Evolutionary conservation across 2,113 vertebrate species (phyloP), one percentile per base, ranked within the genome.

Genomic region (Diphyllodes magnificus): DNA sequence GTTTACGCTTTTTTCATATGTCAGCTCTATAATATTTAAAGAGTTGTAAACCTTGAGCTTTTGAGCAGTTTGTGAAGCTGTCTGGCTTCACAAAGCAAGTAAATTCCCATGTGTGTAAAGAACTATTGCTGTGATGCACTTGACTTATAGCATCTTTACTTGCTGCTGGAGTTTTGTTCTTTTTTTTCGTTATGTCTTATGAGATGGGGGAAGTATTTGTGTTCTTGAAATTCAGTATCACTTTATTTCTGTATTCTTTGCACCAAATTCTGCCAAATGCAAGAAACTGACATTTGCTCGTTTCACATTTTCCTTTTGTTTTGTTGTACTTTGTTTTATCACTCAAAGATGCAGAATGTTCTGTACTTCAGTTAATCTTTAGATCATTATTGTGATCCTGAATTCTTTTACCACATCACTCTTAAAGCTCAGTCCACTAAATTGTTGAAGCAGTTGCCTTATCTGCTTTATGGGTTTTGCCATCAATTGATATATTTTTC

Each of bases 161-260:
- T 70, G 37, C n/a, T 72, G 47, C 63, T 51, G 85, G 78, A 73
- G 82, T 93, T 83, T 59, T 82, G 20, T 89, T 71, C 64, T 47
- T 91, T 51, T 66, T 91, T 96, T 86, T 90, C 45, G 31, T 88
- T 90, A n/a, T 77, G 47, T 82, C 31, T 96, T 92, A 86, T 5
- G 78, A 92, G 69, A 92, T 85, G 83, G 20, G 82, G 92, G 85
- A 96, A 83, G 66, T 91, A 82, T 80, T 91, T 93, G 73, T 82
- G 87, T 95, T 97, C 85, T 91, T 89, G 80, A 95, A 92, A 69
- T 94, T 87, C 39, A 61, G 27, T 72, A 91, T 92, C 63, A n/a
- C 50, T 96, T 88, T 87, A 44, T 70, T 95, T 83, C 45, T 82
- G 47, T 93, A 9, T 77, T 86, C 61, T 91, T 77, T 90, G 78